phyloP scores from a whole-genome alignment of 2,797 vertebrate genomes.

The Melopsittacus undulatus region DNA sequence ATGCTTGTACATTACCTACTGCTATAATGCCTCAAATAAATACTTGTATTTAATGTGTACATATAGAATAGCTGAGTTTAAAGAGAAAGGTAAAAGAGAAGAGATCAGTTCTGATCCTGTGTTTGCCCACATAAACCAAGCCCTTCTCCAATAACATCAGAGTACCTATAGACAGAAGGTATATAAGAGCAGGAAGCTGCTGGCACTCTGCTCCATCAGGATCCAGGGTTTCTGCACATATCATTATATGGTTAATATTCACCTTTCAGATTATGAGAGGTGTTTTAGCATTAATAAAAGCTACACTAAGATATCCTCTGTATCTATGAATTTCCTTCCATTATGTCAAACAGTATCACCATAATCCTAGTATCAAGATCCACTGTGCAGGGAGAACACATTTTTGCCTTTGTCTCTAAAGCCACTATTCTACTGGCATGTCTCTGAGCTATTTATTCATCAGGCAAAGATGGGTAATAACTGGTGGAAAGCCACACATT shows the following conservation, averaged over 20 bases:
- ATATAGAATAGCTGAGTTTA: neutral
- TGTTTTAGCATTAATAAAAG: neutral
- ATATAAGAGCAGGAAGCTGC: neutral
- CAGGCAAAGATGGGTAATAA: neutral
- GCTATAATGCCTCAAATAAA: neutral
- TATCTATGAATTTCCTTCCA: neutral
- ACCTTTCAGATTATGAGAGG: neutral
- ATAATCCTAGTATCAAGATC: neutral
- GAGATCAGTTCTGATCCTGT: neutral
- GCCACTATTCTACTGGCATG: neutral
- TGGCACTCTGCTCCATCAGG: neutral
- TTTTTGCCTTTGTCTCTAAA: neutral
- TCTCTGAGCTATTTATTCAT: neutral
- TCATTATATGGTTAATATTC: neutral
- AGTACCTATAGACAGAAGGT: neutral
- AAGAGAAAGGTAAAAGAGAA: neutral
- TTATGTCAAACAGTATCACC: neutral
- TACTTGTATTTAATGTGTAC: neutral
- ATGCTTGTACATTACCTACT: neutral
- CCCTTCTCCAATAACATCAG: neutral
- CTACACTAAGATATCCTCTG: neutral
- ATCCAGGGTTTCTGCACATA: neutral
- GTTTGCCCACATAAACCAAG: neutral
- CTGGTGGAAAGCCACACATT: neutral
- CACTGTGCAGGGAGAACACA: neutral